phyloP scores from a whole-genome alignment of 2,113 vertebrate genomes.

The Clarias batrachus region DNA sequence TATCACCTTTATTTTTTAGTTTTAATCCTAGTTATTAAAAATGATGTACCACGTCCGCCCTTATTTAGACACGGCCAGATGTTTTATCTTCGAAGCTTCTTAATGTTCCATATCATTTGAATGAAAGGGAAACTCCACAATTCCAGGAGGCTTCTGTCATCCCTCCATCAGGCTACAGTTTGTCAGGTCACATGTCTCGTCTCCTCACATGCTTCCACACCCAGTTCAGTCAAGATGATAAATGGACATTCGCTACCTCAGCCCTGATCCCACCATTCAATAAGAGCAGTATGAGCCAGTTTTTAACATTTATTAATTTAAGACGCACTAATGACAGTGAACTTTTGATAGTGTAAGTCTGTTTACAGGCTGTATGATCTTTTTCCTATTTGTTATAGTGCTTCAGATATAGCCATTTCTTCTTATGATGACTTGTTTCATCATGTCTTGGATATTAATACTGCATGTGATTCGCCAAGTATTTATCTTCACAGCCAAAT shows the following conservation, averaged over 20 bases:
- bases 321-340: neutral
- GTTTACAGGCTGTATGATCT: neutral
- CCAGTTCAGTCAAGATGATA: slow-evolving; percentile 26
- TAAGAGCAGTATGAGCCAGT: slow-evolving; percentile 1
- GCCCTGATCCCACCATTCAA: neutral
- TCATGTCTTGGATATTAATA: neutral
- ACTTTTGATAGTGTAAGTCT: neutral
- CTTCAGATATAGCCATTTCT: neutral
- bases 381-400: neutral
- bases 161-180: neutral
- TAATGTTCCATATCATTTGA: slow-evolving; percentile 18
- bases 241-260: slow-evolving; percentile 12
- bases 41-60: neutral
- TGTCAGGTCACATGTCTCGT: slow-evolving; percentile 24
- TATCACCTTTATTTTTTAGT: slow-evolving; percentile 4
- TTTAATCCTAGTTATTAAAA: neutral
- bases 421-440: neutral
- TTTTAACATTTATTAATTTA: neutral
- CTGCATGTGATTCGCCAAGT: neutral
- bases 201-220: slow-evolving; percentile 10
- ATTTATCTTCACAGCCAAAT: slow-evolving; percentile 2
- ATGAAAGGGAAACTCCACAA: neutral
- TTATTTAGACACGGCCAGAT: slow-evolving; percentile 11
- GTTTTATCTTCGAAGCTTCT: neutral
- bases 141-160: neutral